Percentiles rank a stretch among this genome's conserved stretches.
phyloP scores from a whole-genome alignment of 2,888 invertebrate genomes.

The Archips crataeganus region DNA sequence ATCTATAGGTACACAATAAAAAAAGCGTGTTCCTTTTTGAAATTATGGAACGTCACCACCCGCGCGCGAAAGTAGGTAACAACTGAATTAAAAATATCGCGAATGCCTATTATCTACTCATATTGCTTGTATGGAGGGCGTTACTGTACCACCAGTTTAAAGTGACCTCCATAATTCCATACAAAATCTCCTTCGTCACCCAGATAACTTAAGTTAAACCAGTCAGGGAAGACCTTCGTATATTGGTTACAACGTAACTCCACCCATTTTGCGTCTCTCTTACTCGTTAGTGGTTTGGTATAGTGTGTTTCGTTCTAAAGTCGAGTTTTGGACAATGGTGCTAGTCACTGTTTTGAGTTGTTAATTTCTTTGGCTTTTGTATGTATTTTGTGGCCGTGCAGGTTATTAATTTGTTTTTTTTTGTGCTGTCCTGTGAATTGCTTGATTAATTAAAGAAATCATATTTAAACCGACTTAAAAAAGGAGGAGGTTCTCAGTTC shows the following conservation, averaged over 20 bases:
- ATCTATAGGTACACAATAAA: constrained; percentile 35
- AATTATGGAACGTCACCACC: constrained; percentile 51
- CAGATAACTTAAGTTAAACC: constrained; percentile 7
- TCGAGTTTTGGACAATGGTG: constrained; percentile 24
- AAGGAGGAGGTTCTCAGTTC: too few relatives aligned
- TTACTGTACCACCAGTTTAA: constrained; percentile 53
- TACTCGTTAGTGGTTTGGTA: constrained; percentile 1
- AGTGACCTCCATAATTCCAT: constrained; percentile 44
- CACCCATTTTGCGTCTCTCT: constrained; percentile 31
- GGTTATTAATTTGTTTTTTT: constrained; percentile 30
- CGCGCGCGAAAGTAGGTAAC: constrained; percentile 61
- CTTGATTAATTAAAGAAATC: background rate
- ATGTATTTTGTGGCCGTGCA: constrained; percentile 32
- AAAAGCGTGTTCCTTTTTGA: constrained; percentile 49
- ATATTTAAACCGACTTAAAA: background rate
- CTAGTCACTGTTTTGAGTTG: constrained; percentile 26
- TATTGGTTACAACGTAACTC: constrained; percentile 35
- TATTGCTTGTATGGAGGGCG: constrained; percentile 80
- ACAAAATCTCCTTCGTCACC: constrained; percentile 2
- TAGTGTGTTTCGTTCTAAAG: constrained; percentile 13
- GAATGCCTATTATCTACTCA: constrained; percentile 74
- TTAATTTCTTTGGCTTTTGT: constrained; percentile 36
- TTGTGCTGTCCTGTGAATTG: constrained; percentile 9
- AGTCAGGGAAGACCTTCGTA: constrained; percentile 7
- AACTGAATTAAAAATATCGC: constrained; percentile 82